Evolutionary conservation across 2,797 vertebrate species (phyloP), one percentile per base, ranked within the genome.

Genomic region (Rhadinocentrus ornatus): DNA sequence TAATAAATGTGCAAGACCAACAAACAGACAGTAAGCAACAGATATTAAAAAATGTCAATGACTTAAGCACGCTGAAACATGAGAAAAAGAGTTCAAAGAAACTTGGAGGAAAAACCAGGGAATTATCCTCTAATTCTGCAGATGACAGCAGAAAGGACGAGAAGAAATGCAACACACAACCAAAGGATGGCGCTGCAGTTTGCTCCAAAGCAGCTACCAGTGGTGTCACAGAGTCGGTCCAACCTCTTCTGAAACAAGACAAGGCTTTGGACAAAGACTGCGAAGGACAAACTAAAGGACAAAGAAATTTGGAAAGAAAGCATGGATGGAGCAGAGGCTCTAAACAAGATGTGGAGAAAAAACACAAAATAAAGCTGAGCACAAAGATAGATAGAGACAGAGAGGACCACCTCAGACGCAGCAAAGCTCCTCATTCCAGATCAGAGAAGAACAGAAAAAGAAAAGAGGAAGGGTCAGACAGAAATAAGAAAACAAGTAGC

Each of bases 381-480:
- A 94, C 92, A n/a, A 76, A 93, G 66, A 50, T 0, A 93, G 94
- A 37, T 16, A 8, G 46, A 65, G 61, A 91, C 3, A 58, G 66
- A 48, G 93, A 95, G 94, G 93, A 74, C 35, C 50, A 71, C 2
- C 4, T 70, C 20, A 62, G 24, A 66, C 66, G 60, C 24, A 89
- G 73, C 61, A 95, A 93, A 82, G 22, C 85, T 3, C 78, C 83
- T 0, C 95, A 97, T 48, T 84, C 84, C 12, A 96, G 95, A 82
- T 90, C 91, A 41, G 96, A 96, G 55, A 96, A 94, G 66, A 94
- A 91, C 18, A 95, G 95, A 83, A 94, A 96, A 59, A 96, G 95
- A 88, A 96, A 95, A 62, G 94, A 94, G 34, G 96, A 95, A 39
- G 58, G 85, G 3, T 24, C 3, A 0, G 91, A 92, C 27, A 96